Conservation (phyloP, 2,888 invertebrate genomes). For the Drepana falcataria region DNA sequence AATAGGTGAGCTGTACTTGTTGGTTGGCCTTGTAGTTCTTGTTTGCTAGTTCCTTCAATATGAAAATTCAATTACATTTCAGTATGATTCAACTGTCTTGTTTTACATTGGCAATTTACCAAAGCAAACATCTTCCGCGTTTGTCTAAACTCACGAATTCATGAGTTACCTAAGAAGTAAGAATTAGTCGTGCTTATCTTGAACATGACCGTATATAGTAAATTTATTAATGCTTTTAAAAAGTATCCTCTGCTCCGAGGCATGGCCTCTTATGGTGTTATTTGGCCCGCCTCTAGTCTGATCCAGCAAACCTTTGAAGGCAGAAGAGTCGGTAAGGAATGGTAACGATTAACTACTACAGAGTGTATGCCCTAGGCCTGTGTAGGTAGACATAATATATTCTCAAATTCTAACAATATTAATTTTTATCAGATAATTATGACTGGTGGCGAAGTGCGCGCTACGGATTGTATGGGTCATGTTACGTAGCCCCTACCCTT, state of each 20-base stretch:
- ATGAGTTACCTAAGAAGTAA: constrained; percentile 24
- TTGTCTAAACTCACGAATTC: constrained; percentile 18
- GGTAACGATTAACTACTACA: not conserved
- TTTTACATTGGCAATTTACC: constrained; percentile 29
- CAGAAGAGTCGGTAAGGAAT: constrained; percentile 76
- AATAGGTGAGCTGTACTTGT: no score
- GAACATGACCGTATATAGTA: constrained; percentile 53
- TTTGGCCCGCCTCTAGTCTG: constrained; percentile 86
- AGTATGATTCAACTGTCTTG: not conserved
- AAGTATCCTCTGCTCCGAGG: constrained; percentile 76
- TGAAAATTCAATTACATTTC: not conserved
- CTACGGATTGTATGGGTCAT: constrained; percentile 88
- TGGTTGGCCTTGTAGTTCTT: no score
- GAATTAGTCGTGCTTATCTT: constrained; percentile 3
- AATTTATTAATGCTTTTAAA: constrained; percentile 42
- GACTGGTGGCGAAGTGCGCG: constrained; percentile 84
- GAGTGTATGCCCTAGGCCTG: not conserved
- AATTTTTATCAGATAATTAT: constrained; percentile 64
- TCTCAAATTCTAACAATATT: not conserved
- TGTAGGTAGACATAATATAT: no score
- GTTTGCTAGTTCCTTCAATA: no score
- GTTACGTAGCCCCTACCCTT: constrained; percentile 89
- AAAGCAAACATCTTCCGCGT: constrained; percentile 20
- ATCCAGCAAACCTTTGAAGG: constrained; percentile 85
- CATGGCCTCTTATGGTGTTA: constrained; percentile 84